Conservation (phyloP, 2,113 vertebrate species). For the Antechinus flavipes region DNA sequence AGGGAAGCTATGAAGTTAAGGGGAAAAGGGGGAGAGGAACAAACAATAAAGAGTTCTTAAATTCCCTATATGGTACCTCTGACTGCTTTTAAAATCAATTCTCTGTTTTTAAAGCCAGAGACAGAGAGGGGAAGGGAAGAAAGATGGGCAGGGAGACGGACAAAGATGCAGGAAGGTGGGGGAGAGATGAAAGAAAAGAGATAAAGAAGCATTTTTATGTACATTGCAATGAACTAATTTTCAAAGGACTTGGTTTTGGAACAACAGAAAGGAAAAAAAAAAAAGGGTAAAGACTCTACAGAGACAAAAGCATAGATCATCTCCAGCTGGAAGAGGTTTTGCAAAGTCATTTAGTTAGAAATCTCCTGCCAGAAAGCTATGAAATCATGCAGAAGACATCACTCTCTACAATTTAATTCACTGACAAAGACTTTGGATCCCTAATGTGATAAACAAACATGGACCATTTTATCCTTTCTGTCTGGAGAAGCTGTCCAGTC, state of each 20-base stretch:
- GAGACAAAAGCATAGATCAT: constrained; percentile 7
- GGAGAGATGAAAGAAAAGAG: constrained; percentile 5
- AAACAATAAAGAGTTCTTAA: constrained; percentile 26
- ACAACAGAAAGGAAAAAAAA: not conserved
- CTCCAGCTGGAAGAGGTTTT: not conserved
- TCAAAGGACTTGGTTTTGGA: constrained; percentile 1
- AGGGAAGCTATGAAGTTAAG: constrained; percentile 20
- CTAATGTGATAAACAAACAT: not conserved
- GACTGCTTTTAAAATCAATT: constrained; percentile 31
- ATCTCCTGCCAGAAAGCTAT: not conserved
- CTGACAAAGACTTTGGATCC: not conserved
- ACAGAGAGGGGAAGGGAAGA: not conserved
- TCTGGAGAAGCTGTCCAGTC: not conserved
- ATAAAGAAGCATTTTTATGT: constrained; percentile 5
- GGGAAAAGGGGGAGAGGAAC: not conserved
- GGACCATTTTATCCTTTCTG: not conserved
- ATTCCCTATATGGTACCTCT: constrained; percentile 15
- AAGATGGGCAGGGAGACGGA: not conserved
- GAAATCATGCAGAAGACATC: not conserved
- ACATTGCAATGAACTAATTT: not conserved
- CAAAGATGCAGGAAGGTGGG: not conserved
- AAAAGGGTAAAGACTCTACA: not conserved
- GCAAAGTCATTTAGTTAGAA: constrained; percentile 29
- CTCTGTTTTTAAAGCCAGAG: not conserved
- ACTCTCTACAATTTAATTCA: not conserved